Conservation (phyloP, 2,797 vertebrate species). For the Enteromius radiatus region DNA sequence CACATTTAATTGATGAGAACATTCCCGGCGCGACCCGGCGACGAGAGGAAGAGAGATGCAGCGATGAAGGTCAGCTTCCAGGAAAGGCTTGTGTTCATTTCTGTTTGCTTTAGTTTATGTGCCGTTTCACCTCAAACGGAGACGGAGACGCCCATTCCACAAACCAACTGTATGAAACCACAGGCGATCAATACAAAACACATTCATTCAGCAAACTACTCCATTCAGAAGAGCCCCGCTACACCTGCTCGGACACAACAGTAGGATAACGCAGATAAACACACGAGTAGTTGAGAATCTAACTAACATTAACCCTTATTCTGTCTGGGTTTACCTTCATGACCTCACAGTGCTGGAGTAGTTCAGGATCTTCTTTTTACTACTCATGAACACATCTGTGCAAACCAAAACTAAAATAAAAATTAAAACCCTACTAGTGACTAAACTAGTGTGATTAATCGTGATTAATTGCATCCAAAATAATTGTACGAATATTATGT, state of each 20-base stretch:
- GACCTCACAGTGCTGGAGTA: no score
- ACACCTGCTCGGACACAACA: neutral
- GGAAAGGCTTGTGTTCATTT: conserved; percentile 66
- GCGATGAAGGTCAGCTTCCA: conserved; percentile 79
- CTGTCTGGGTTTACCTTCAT: neutral
- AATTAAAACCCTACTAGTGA: no score
- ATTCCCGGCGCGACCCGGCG: conserved; percentile 68
- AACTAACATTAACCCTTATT: neutral
- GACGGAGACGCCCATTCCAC: neutral
- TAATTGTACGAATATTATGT: no score
- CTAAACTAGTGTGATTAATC: no score
- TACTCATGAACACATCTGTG: neutral
- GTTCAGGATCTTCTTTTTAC: neutral
- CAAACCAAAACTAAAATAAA: no score
- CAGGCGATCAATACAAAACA: neutral
- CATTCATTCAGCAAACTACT: neutral
- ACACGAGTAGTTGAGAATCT: neutral
- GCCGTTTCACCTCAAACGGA: conserved; percentile 72
- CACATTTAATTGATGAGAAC: conserved; percentile 83
- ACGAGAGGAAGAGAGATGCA: conserved; percentile 35
- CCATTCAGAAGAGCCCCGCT: neutral
- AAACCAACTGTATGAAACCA: neutral
- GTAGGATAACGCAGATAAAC: neutral
- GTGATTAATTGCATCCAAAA: no score
- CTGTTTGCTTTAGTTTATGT: conserved; percentile 70